A percentile compares a stretch with the other conserved stretches of the same genome.
These are phyloP conservation scores for Erpobdella octoculata DNA, from an alignment of 2,888 invertebrate genomes.

Conservation along the genomic window DNA sequence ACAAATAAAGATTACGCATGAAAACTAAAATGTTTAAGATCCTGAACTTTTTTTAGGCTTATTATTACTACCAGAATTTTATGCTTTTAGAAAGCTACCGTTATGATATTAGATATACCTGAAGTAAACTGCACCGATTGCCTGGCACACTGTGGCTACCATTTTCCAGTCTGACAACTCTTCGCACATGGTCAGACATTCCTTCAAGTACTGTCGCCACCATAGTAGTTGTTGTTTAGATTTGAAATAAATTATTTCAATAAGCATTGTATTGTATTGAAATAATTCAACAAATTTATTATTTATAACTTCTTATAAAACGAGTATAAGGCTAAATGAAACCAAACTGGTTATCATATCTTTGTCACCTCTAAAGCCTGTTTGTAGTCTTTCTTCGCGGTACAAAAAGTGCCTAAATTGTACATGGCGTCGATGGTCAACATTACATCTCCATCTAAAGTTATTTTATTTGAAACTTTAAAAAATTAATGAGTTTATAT, in stretches of 20 bases:
- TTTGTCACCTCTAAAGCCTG: constrained; percentile 16
- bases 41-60: no score
- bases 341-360: background rate
- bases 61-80: no score
- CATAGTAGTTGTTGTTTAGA: background rate
- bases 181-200: constrained; percentile 17
- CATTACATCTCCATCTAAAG: background rate
- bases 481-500: no score
- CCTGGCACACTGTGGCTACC: constrained; percentile 7
- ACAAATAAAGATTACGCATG: no score
- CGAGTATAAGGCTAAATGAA: background rate
- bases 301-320: no score
- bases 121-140: constrained; percentile 24
- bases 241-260: background rate
- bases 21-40: no score
- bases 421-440: constrained; percentile 13
- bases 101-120: no score
- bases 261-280: no score
- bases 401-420: constrained; percentile 14
- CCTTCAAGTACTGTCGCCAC: background rate
- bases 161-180: background rate
- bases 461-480: no score
- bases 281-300: no score
- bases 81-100: no score
- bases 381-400: constrained; percentile 1